Base-by-base conservation (phyloP, 2,888 invertebrate species). In the Erebia ligea region DNA sequence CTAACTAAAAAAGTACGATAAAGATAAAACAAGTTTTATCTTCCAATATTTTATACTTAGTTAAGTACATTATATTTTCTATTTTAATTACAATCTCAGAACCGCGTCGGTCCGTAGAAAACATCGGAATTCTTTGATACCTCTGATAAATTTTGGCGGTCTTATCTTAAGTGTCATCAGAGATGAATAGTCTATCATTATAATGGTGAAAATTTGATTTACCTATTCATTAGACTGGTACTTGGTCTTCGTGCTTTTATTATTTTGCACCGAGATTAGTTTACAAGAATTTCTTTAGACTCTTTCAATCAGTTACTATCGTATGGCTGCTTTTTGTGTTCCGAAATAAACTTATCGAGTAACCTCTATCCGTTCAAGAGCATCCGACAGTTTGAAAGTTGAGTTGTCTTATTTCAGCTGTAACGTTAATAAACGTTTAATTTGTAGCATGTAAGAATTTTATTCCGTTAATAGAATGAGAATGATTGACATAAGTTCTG, bases 41-140 rank as follows among this genome's bases (percentile, higher is more conserved):
- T 45, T 6, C 17, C 61, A 62, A 45, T 19, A 48, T 62, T 62
- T 45, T 45, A 45, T 21, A 21, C 15, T 4, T 19, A 40, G 4
- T 0, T 48, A 48, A 40, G 17, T 10, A 40, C 40, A 34, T 34
- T 34, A 5, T 17, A 17, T 2, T 59, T 40, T 62, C 62, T 21
- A 48, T 62, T 62, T 62, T 62, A 62, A 48, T 62, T 62, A 62
- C 15, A 48, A 62, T 61, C 6, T 15, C 10, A 9, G 15, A 40
- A n/a, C 17, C 9, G 59, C 61, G 19, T 61, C 19, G 61, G 42
- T 13, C 8, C 5, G 6, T 62, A 74, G 76, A 80, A 81, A 80
- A 77, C 75, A 78, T 76, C 77, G 80, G 79, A 80, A 80, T 82
- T 79, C 77, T 78, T 78, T 76, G 76, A 80, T 70, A 72, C 50